Evolutionary conservation across 2,113 vertebrate species (phyloP).

Genomic region (Calyptommatus sinebrachiatus): DNA sequence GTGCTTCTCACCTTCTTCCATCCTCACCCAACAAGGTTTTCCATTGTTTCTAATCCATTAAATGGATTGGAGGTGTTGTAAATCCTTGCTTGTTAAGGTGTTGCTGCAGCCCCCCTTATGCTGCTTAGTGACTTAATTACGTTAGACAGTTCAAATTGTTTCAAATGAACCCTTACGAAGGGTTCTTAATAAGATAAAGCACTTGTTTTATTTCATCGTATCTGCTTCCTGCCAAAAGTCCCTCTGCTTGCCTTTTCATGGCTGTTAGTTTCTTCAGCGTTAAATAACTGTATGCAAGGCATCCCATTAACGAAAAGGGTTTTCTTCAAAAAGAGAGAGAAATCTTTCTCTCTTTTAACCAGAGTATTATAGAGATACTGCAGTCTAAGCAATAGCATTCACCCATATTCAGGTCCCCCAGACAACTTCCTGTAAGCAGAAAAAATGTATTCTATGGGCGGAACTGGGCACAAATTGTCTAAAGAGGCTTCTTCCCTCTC

Average conservation of each 20-base stretch:
- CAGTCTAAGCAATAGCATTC: background rate
- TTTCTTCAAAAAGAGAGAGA: constrained; percentile 91
- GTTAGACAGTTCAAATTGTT: constrained; percentile 57
- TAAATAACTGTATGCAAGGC: constrained; percentile 47
- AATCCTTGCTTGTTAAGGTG: constrained; percentile 40
- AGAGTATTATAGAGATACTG: background rate
- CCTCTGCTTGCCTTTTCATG: constrained; percentile 39
- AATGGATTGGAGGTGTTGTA: constrained; percentile 46
- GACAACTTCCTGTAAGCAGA: no score
- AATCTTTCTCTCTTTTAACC: constrained; percentile 87
- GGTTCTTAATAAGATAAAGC: constrained; percentile 58
- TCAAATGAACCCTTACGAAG: constrained; percentile 58
- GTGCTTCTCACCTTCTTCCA: constrained; percentile 19
- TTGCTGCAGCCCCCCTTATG: constrained; percentile 38
- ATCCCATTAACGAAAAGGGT: constrained; percentile 88
- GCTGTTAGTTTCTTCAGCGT: constrained; percentile 6
- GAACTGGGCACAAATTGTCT: no score
- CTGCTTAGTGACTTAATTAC: constrained; percentile 55
- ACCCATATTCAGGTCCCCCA: background rate
- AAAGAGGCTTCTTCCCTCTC: no score
- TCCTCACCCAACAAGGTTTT: constrained; percentile 6
- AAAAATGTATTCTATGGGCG: no score
- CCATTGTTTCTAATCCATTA: constrained; percentile 15
- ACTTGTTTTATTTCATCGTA: constrained; percentile 49
- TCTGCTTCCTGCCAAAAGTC: constrained; percentile 53